Evolutionary conservation across 1,140 invertebrate species (phyloP).

Genomic region (Drosophila sturtevanti): DNA sequence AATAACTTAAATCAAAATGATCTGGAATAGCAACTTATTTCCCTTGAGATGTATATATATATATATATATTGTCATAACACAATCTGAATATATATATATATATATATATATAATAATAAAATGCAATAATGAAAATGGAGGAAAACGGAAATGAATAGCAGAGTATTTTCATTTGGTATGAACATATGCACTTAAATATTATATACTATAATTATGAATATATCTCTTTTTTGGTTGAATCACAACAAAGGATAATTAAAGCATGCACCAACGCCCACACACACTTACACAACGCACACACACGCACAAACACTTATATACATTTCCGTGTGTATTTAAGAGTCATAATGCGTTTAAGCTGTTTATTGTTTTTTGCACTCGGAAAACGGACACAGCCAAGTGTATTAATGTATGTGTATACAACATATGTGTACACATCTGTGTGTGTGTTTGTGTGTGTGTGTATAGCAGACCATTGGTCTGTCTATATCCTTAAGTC

Average conservation of each 20-base stretch:
- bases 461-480: slow-evolving; percentile 24
- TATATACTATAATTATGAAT: slow-evolving; percentile 11
- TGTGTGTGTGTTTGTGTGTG: slow-evolving; percentile 16
- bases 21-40: too few species aligned
- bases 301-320: neutral
- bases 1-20: too few species aligned
- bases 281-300: neutral
- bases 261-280: slow-evolving; percentile 14
- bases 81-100: neutral
- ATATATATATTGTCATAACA: too few species aligned
- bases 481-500: slow-evolving; percentile 1
- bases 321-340: slow-evolving; percentile 36
- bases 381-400: slow-evolving; percentile 8
- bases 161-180: neutral
- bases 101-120: neutral
- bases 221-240: slow-evolving; percentile 6
- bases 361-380: slow-evolving; percentile 65
- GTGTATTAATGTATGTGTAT: neutral
- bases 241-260: slow-evolving; percentile 46
- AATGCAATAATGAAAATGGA: neutral
- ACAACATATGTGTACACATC: neutral
- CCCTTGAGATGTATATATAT: neutral
- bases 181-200: neutral
- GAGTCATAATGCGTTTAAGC: slow-evolving; percentile 62
- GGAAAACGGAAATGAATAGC: neutral